phyloP scores from a whole-genome alignment of 2,113 vertebrate genomes.

The Sigmodon hispidus region DNA sequence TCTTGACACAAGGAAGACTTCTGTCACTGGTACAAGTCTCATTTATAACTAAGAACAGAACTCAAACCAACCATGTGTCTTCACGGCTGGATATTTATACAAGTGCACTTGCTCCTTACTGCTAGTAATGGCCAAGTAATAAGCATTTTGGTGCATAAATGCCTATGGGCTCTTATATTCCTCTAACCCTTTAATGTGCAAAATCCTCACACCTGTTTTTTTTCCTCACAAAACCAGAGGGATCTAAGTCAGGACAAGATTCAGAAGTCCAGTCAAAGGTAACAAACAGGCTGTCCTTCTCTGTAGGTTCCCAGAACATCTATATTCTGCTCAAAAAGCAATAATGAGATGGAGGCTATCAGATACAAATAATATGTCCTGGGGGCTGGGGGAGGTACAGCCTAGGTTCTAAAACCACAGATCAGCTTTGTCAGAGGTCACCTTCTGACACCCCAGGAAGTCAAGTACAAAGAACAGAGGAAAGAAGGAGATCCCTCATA shows the following conservation, averaged over 20 bases:
- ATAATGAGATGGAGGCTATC: background rate
- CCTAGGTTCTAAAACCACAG: background rate
- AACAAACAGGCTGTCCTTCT: background rate
- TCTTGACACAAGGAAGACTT: background rate
- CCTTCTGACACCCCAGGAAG: background rate
- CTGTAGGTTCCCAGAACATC: background rate
- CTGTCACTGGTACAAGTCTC: background rate
- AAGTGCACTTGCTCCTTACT: background rate
- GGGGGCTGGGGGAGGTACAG: fast-evolving
- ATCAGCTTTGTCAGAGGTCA: fast-evolving
- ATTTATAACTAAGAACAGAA: background rate
- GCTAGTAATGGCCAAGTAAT: background rate
- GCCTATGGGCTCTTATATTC: background rate
- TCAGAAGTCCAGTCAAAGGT: background rate
- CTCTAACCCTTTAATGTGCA: background rate
- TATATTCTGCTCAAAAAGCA: background rate
- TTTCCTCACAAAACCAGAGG: background rate
- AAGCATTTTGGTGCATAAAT: background rate
- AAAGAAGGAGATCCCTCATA: background rate
- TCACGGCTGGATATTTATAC: background rate
- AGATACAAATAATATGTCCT: background rate
- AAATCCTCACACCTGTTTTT: background rate
- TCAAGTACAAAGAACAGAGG: background rate
- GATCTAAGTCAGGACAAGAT: background rate
- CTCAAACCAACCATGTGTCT: background rate